Evolutionary conservation across 2,888 invertebrate genomes (phyloP).

Genomic region (Xylota sylvarum): DNA sequence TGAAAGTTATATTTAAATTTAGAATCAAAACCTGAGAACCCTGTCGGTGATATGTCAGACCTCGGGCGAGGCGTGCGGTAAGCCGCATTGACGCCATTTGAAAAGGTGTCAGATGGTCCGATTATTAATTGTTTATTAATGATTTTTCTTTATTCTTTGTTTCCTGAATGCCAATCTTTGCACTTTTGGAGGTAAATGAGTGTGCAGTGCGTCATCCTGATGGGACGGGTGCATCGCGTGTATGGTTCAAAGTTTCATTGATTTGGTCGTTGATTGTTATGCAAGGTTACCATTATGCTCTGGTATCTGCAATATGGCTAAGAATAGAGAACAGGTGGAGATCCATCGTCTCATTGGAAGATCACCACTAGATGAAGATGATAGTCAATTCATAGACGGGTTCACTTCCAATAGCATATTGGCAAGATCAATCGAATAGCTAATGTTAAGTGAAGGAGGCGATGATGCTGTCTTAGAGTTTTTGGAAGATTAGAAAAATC

Average conservation of each 20-base stretch:
- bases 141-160: slow-evolving; percentile 54
- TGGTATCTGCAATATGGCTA: too few species aligned
- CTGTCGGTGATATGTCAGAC: background rate
- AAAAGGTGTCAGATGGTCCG: slow-evolving; percentile 53
- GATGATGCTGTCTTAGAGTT: too few species aligned
- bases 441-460: too few species aligned
- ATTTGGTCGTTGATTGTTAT: too few species aligned
- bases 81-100: slow-evolving; percentile 38
- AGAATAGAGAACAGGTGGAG: too few species aligned
- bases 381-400: too few species aligned
- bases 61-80: background rate
- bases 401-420: too few species aligned
- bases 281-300: too few species aligned
- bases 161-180: slow-evolving; percentile 28
- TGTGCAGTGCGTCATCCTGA: slow-evolving; percentile 35
- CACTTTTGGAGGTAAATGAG: slow-evolving; percentile 10
- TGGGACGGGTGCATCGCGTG: background rate
- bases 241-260: slow-evolving; percentile 55
- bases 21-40: slow-evolving; percentile 24
- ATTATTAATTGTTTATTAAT: slow-evolving; percentile 59
- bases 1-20: slow-evolving; percentile 66
- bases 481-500: too few species aligned
- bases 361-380: too few species aligned
- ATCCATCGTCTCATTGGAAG: too few species aligned
- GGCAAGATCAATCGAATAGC: too few species aligned